Conservation (phyloP, 1,140 invertebrate genomes). For the Microplitis mediator region DNA sequence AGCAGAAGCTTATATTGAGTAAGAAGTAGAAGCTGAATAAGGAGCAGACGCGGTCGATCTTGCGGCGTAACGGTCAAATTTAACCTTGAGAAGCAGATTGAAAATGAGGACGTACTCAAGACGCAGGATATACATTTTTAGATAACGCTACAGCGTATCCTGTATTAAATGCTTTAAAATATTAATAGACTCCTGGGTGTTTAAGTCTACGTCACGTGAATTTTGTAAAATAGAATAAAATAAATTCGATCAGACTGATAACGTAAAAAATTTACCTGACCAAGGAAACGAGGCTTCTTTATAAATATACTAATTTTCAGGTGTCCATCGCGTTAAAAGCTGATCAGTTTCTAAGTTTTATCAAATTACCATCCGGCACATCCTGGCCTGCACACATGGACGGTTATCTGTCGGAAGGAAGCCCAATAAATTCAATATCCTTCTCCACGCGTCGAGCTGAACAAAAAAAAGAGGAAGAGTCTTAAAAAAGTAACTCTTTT, state of each 20-base stretch:
- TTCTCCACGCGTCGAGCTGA: neutral
- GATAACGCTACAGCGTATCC: neutral
- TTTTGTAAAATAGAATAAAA: too few relatives aligned
- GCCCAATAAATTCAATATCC: constrained; percentile 20
- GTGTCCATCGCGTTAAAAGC: neutral
- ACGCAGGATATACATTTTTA: neutral
- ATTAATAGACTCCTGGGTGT: too few relatives aligned
- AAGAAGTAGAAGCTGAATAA: neutral
- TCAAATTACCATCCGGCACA: constrained; percentile 19
- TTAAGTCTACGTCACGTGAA: too few relatives aligned
- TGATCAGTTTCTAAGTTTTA: constrained; percentile 15
- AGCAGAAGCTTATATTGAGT: neutral
- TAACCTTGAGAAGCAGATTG: constrained; percentile 4
- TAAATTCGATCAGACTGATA: neutral
- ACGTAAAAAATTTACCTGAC: neutral
- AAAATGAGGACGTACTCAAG: neutral
- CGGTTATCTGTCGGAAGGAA: constrained; percentile 1
- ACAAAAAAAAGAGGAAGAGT: neutral
- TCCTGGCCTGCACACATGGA: neutral
- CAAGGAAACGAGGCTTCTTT: neutral
- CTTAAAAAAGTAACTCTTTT: neutral
- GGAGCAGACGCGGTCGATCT: neutral
- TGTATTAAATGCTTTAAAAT: neutral
- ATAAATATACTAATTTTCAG: neutral
- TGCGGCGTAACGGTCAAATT: constrained; percentile 22